phyloP scores from a whole-genome alignment of 2,888 invertebrate genomes.

The Luperina testacea region DNA sequence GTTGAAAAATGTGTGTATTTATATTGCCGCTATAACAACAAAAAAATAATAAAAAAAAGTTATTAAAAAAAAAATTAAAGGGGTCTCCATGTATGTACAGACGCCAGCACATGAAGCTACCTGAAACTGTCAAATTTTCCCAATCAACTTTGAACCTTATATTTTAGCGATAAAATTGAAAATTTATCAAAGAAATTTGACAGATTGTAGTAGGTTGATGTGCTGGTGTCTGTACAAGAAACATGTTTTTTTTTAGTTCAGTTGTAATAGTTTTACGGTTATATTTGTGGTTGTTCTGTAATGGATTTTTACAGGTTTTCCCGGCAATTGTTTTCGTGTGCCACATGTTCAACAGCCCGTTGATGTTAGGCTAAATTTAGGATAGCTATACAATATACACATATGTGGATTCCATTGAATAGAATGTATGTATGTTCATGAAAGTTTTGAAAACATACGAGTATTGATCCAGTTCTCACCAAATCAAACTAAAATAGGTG shows the following conservation, averaged over 20 bases:
- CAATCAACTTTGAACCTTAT: too few relatives aligned
- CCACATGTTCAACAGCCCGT: constrained; percentile 13
- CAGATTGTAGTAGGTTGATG: too few relatives aligned
- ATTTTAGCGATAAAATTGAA: too few relatives aligned
- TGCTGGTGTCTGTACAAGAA: not conserved
- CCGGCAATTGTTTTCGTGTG: constrained; percentile 11
- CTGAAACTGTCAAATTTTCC: too few relatives aligned
- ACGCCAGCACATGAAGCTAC: too few relatives aligned
- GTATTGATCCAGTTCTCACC: constrained; percentile 5
- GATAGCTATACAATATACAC: not conserved
- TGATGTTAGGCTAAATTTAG: not conserved
- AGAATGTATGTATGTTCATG: not conserved
- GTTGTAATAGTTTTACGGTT: not conserved
- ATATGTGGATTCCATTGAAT: not conserved
- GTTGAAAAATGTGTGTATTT: too few relatives aligned
- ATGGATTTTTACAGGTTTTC: not conserved
- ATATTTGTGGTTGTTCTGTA: not conserved
- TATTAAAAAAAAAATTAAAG: not conserved
- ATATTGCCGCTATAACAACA: too few relatives aligned
- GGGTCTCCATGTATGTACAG: not conserved
- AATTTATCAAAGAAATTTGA: too few relatives aligned
- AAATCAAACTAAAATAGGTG: constrained; percentile 12
- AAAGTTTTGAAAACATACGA: constrained; percentile 7
- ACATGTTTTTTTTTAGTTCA: not conserved
- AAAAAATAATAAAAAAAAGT: too few relatives aligned